These are phyloP conservation scores for Stigmatopora nigra DNA, from an alignment of 2,113 vertebrate genomes.

Conservation along the genomic window DNA sequence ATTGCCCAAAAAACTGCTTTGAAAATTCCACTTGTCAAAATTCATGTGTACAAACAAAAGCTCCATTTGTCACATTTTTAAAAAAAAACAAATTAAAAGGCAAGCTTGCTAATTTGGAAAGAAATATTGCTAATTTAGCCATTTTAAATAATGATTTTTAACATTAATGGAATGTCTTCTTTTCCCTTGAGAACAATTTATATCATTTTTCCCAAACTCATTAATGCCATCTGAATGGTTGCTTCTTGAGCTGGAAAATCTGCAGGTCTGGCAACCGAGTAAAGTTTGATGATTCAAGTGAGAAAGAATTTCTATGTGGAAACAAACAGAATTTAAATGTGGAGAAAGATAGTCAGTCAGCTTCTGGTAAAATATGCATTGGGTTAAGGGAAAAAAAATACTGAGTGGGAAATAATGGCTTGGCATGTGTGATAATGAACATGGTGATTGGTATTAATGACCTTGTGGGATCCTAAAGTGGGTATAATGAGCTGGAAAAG, in stretches of 20 bases:
- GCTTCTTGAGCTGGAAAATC: slow-evolving; percentile 59
- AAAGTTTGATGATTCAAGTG: slow-evolving; percentile 50
- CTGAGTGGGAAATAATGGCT: slow-evolving; percentile 58
- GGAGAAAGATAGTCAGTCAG: slow-evolving; percentile 18
- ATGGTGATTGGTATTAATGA: slow-evolving; percentile 68
- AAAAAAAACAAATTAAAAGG: too few species aligned
- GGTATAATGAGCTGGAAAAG: slow-evolving; percentile 67
- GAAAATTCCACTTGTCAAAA: slow-evolving; percentile 55
- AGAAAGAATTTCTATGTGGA: slow-evolving; percentile 35
- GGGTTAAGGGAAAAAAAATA: slow-evolving; percentile 49
- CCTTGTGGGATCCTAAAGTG: slow-evolving; percentile 63
- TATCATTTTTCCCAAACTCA: slow-evolving; percentile 56
- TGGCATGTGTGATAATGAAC: slow-evolving; percentile 68
- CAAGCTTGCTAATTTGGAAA: too few species aligned
- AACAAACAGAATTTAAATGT: slow-evolving; percentile 54
- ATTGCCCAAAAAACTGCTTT: slow-evolving; percentile 52
- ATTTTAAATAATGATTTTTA: slow-evolving; percentile 53
- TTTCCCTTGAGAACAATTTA: slow-evolving; percentile 60
- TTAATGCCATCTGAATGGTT: slow-evolving; percentile 65
- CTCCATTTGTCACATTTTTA: slow-evolving; percentile 11
- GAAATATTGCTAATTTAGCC: slow-evolving; percentile 50
- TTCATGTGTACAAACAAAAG: slow-evolving; percentile 23
- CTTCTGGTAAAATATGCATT: slow-evolving; percentile 24
- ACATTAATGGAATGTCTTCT: slow-evolving; percentile 54
- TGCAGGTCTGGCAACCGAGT: slow-evolving; percentile 35